A percentile compares a stretch with the other conserved stretches of the same genome.
Evolutionary conservation across 2,113 vertebrate genomes (phyloP).

Genomic region (Fulmarus glacialis): DNA sequence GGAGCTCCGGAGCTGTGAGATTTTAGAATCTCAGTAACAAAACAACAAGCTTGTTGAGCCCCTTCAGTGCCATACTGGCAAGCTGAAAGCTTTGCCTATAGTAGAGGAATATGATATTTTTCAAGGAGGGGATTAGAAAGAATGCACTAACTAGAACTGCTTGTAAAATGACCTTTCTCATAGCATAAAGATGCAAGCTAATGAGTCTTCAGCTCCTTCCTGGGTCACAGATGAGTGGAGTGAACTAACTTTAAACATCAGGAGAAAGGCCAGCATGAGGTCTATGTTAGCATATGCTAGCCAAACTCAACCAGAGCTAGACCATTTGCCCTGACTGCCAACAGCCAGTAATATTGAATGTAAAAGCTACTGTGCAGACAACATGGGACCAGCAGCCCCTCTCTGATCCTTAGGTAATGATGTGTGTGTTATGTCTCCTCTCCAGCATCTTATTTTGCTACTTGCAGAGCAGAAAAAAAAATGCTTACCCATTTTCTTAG

Average conservation of each 20-base stretch:
- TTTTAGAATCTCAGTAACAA: background rate
- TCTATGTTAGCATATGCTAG: background rate
- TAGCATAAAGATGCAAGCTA: background rate
- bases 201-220: background rate
- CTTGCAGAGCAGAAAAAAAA: background rate
- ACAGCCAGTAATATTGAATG: background rate
- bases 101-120: background rate
- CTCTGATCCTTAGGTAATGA: background rate
- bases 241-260: background rate
- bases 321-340: background rate
- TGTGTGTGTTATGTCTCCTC: background rate
- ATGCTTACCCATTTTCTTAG: background rate
- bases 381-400: background rate
- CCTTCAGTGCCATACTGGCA: background rate
- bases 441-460: slow-evolving; percentile 10
- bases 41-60: background rate
- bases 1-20: background rate
- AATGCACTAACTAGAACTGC: background rate
- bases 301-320: background rate
- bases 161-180: background rate
- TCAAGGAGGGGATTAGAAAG: background rate
- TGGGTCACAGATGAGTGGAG: background rate
- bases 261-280: background rate
- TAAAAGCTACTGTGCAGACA: background rate
- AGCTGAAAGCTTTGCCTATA: background rate